These are phyloP conservation scores for Drymodes brunneopygia DNA, from an alignment of 2,113 vertebrate genomes.

Conservation along the genomic window DNA sequence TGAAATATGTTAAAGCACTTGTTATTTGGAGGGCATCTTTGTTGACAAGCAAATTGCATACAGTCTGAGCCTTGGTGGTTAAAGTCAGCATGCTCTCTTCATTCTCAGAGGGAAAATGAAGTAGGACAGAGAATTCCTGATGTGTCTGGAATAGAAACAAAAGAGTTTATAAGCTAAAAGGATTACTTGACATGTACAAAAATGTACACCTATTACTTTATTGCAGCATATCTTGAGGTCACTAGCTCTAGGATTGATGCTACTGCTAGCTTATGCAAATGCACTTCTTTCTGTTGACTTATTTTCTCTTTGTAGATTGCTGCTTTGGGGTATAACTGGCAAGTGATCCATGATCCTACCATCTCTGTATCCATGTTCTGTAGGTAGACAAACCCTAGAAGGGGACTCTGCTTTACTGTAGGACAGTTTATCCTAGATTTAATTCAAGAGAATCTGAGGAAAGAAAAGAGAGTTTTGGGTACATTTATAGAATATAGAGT, in stretches of 20 bases:
- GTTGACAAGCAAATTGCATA: constrained; percentile 24
- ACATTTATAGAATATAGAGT: neutral
- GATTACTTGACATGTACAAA: neutral
- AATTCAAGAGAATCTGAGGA: neutral
- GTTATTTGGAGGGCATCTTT: neutral
- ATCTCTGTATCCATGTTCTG: neutral
- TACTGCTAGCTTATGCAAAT: neutral
- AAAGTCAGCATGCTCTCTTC: neutral
- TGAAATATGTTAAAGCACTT: constrained; percentile 4
- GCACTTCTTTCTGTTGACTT: neutral
- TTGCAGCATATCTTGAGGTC: neutral
- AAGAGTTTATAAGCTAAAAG: neutral
- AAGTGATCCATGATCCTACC: neutral
- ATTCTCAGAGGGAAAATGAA: constrained; percentile 13
- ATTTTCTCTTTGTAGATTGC: neutral
- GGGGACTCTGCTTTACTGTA: neutral
- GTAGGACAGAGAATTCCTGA: neutral
- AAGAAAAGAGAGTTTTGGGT: neutral
- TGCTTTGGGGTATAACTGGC: neutral
- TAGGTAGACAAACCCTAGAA: neutral
- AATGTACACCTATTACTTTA: neutral
- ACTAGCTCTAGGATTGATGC: neutral
- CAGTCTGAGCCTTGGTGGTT: neutral
- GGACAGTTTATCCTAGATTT: neutral
- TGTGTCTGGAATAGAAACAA: neutral